Conservation (phyloP, 1,140 invertebrate genomes). For the Telenomus remus region DNA sequence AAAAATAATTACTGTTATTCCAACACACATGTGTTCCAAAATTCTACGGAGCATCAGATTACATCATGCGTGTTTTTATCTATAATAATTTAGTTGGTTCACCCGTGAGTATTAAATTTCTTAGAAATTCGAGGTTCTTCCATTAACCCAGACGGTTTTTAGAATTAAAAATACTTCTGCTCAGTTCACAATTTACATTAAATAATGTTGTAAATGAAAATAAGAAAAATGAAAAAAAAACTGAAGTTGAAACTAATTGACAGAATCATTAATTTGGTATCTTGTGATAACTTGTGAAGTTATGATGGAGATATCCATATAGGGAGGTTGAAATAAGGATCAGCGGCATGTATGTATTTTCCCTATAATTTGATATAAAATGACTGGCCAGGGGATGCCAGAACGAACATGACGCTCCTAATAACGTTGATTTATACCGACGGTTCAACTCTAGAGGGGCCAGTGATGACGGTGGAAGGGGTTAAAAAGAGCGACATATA, state of each 20-base stretch:
- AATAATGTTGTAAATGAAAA: neutral
- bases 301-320: conserved; percentile 42
- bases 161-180: neutral
- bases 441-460: conserved; percentile 66
- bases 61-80: too few relatives aligned
- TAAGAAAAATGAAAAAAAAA: conserved; percentile 5
- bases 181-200: neutral
- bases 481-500: conserved; percentile 63
- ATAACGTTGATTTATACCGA: conserved; percentile 75
- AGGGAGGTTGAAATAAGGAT: conserved; percentile 48
- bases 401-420: conserved; percentile 73
- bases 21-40: too few relatives aligned
- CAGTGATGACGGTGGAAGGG: conserved; percentile 58
- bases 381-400: conserved; percentile 66
- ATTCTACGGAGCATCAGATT: too few relatives aligned
- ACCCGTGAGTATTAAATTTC: too few relatives aligned
- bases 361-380: conserved; percentile 74
- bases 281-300: conserved; percentile 43
- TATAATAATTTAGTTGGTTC: too few relatives aligned
- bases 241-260: conserved; percentile 8
- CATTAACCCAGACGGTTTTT: too few relatives aligned
- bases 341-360: conserved; percentile 64
- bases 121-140: too few relatives aligned
- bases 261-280: conserved; percentile 35
- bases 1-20: too few relatives aligned